Conservation (phyloP, 2,888 invertebrate genomes). For the Rhagonycha lutea region DNA sequence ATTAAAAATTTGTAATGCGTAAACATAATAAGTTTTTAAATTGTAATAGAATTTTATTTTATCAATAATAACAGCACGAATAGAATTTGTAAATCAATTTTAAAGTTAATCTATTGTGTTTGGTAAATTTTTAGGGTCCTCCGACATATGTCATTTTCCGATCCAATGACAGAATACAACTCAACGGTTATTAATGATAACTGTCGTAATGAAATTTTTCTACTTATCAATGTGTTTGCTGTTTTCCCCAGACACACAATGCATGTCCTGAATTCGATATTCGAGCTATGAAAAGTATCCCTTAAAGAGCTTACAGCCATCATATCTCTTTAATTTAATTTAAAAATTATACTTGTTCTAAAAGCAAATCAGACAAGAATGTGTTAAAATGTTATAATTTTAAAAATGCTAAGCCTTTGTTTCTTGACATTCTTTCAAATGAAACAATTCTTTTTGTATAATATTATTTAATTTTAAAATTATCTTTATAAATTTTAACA, state of each 20-base stretch:
- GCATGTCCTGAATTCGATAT: slow-evolving; percentile 25
- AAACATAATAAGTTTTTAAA: too few relatives aligned
- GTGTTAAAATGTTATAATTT: background rate
- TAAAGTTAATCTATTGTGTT: background rate
- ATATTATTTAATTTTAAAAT: slow-evolving; percentile 5
- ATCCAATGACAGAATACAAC: slow-evolving; percentile 28
- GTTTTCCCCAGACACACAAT: slow-evolving; percentile 20
- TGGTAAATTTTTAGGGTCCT: slow-evolving; percentile 1
- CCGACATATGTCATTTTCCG: slow-evolving; percentile 24
- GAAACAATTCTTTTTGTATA: slow-evolving; percentile 15
- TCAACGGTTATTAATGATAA: slow-evolving; percentile 28
- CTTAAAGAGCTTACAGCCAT: background rate
- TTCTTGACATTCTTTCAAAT: slow-evolving; percentile 2
- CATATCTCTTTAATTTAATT: background rate
- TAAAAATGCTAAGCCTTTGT: background rate
- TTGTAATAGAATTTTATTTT: too few relatives aligned
- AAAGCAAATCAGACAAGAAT: background rate
- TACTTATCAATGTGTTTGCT: slow-evolving; percentile 27
- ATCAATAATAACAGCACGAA: too few relatives aligned
- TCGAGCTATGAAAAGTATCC: background rate
- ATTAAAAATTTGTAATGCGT: too few relatives aligned
- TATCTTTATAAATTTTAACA: slow-evolving; percentile 12
- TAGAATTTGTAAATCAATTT: background rate
- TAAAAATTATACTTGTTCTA: background rate
- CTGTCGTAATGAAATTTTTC: slow-evolving; percentile 29